Conservation (phyloP, 2,888 invertebrate genomes). For the Cephonodes hylas region DNA sequence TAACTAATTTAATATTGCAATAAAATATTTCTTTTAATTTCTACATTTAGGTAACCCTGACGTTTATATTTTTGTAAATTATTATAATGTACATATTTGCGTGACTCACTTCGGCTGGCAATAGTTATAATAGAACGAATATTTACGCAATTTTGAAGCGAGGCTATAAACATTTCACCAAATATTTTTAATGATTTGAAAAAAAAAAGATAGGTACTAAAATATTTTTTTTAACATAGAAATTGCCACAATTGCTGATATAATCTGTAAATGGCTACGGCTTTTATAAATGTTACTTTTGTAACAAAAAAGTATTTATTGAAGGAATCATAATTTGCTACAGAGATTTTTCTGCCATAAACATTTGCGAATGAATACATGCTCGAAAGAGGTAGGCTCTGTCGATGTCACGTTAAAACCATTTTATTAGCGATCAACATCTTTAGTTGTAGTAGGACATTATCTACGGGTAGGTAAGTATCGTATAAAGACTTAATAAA, state of each 20-base stretch:
- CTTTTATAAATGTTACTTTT: too few relatives aligned
- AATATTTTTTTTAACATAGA: too few relatives aligned
- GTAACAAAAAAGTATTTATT: too few relatives aligned
- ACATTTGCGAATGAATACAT: background rate
- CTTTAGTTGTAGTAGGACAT: background rate
- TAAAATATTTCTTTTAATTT: conserved; percentile 30
- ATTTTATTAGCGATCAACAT: background rate
- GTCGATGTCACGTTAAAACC: background rate
- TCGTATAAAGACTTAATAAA: background rate
- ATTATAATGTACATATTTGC: background rate
- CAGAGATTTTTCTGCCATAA: background rate
- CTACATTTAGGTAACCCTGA: conserved; percentile 37
- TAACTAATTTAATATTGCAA: conserved; percentile 27
- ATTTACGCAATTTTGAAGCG: background rate
- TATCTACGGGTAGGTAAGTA: background rate
- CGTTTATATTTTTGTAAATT: conserved; percentile 10
- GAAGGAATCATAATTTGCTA: too few relatives aligned
- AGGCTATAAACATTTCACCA: background rate
- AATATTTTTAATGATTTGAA: background rate
- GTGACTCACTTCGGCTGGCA: background rate
- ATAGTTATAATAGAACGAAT: background rate
- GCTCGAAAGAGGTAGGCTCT: background rate
- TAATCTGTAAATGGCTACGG: too few relatives aligned
- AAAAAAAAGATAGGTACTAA: too few relatives aligned
- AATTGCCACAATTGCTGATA: background rate